Evolutionary conservation across 2,797 vertebrate species (phyloP).

Genomic region (Cottoperca gobio): DNA sequence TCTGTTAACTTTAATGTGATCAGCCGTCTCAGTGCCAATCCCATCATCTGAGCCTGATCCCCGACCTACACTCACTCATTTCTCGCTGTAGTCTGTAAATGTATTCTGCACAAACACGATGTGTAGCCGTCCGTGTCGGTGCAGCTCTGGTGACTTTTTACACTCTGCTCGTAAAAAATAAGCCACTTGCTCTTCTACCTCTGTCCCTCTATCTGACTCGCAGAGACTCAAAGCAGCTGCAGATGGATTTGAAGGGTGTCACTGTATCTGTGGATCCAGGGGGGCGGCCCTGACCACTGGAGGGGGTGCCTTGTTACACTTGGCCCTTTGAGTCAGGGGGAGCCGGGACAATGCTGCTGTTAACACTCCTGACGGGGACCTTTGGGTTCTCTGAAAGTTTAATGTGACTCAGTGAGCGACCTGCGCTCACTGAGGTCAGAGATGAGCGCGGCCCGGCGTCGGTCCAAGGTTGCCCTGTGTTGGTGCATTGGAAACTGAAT

Average conservation of each 20-base stretch:
- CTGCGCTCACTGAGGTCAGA: conserved; percentile 83
- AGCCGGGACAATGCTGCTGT: conserved; percentile 81
- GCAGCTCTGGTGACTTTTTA: not conserved
- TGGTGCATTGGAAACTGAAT: conserved; percentile 74
- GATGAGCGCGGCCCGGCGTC: conserved; percentile 74
- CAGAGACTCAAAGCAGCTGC: conserved; percentile 25
- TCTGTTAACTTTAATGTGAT: conserved; percentile 72
- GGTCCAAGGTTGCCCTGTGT: conserved; percentile 69
- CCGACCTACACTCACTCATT: conserved; percentile 4
- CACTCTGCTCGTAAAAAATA: not conserved
- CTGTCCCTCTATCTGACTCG: not conserved
- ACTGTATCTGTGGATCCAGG: conserved; percentile 71
- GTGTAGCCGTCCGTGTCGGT: not conserved
- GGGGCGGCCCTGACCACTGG: conserved; percentile 60
- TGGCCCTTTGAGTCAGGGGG: conserved; percentile 71
- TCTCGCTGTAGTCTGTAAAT: not conserved
- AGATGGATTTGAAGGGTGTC: conserved; percentile 62
- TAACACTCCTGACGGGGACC: conserved; percentile 83
- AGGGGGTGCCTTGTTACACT: conserved; percentile 80
- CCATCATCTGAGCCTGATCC: conserved; percentile 64
- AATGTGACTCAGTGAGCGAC: conserved; percentile 83
- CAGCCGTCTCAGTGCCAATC: conserved; percentile 63
- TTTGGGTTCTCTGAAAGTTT: conserved; percentile 86
- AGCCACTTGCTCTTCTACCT: conserved; percentile 2
- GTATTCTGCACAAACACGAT: not conserved